Percentiles rank a stretch among this genome's conserved stretches.
Conservation (phyloP, 2,113 vertebrate species). For the Rostratula benghalensis region DNA sequence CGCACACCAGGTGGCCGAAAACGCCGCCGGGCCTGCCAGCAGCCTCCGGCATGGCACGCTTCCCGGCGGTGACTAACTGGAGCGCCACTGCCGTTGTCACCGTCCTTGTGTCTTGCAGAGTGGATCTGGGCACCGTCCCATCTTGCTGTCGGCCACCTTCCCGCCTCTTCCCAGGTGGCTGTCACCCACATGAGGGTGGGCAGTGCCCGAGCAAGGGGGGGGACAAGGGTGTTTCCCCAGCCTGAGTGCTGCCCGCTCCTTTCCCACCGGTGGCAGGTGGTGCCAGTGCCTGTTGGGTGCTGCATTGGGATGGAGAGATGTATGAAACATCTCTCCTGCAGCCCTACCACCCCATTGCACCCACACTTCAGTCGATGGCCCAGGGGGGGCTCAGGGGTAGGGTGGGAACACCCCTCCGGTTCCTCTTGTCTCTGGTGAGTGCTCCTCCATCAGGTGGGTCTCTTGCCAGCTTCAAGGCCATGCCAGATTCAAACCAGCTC, state of each 20-base stretch:
- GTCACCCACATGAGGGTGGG: accelerated
- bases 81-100: neutral
- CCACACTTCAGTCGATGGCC: neutral
- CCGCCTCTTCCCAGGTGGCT: accelerated
- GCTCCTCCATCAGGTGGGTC: neutral
- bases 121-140: neutral
- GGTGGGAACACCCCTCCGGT: neutral
- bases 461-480: neutral
- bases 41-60: neutral
- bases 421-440: neutral
- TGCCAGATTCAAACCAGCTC: neutral
- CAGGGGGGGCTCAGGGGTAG: neutral
- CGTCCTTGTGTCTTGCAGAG: neutral
- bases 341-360: accelerated
- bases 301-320: accelerated
- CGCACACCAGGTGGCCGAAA: neutral
- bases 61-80: neutral
- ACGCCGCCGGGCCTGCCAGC: neutral
- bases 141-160: neutral
- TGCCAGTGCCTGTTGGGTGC: neutral
- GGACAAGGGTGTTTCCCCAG: neutral
- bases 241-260: neutral
- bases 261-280: neutral
- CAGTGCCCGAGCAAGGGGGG: neutral
- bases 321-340: accelerated